Evolutionary conservation across 2,888 invertebrate species (phyloP).

Genomic region (Ariolimax columbianus): DNA sequence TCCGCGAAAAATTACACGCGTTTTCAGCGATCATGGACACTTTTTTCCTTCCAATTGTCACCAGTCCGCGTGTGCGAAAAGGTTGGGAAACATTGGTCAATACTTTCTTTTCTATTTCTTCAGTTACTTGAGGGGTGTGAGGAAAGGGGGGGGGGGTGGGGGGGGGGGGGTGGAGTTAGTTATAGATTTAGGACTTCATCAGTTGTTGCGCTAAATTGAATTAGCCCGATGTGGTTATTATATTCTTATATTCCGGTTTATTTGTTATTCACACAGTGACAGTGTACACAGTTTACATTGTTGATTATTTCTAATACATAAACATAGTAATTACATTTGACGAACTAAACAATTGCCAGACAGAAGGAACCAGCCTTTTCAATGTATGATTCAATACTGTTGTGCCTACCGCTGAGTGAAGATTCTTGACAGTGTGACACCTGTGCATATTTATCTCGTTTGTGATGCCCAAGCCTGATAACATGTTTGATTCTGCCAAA

Average conservation of each 20-base stretch:
- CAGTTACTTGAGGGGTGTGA: too few species aligned
- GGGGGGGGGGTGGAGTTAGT: too few species aligned
- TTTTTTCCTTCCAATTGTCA: too few species aligned
- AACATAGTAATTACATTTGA: neutral
- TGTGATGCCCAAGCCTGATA: neutral
- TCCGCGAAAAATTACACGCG: too few species aligned
- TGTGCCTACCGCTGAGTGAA: neutral
- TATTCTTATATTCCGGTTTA: too few species aligned
- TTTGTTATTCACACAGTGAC: neutral
- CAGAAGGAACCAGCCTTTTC: neutral
- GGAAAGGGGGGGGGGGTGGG: too few species aligned
- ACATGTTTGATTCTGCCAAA: constrained; percentile 16
- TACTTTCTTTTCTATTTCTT: too few species aligned
- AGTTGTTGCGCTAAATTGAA: neutral
- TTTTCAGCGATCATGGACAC: too few species aligned
- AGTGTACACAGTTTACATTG: neutral
- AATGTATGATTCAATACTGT: neutral
- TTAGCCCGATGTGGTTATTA: neutral
- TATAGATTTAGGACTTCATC: neutral
- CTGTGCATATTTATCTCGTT: too few species aligned
- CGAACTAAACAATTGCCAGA: neutral
- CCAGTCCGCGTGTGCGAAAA: too few species aligned
- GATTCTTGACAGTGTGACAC: neutral
- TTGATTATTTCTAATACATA: neutral
- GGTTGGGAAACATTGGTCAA: too few species aligned